Evolutionary conservation across 2,888 invertebrate species (phyloP), one percentile per base, ranked within the genome.

Genomic region (Junonia oenone): DNA sequence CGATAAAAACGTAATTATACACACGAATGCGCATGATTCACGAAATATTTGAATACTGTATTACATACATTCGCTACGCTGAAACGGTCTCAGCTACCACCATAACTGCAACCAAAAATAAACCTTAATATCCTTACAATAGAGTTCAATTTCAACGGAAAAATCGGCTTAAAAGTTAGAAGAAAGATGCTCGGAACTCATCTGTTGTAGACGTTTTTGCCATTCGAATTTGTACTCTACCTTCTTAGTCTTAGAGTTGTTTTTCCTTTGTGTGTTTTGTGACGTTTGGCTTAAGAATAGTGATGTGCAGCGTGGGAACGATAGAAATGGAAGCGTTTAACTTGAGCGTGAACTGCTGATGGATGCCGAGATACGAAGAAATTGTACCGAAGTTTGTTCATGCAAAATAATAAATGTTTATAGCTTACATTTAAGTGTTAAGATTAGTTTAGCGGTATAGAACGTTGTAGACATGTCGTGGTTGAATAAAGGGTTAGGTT

Each of bases 231-330:
- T 63, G 6, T 55, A 59, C 50, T 56, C 58, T 63, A 66, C n/a
- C n/a, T n/a, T n/a, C n/a, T n/a, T n/a, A 31, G 1, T 1, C 0
- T 1, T 26, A 73, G 63, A 65, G 70, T 69, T 66, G 52, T 40
- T 65, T 70, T 73, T 71, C 37, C 50, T 19, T 54, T 66, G 63
- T 17, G 2, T 51, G 59, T 64, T 58, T 66, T 70, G 68, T 72
- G 75, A 77, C 70, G 75, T 76, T 73, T 68, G 67, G 69, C 63
- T 46, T 57, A 62, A 65, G 65, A 72, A 69, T 72, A 68, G 76
- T 81, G 83, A 83, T 81, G 81, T 77, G 73, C 75, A 71, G 73
- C 87, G 87, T 88, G 87, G 87, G 87, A 88, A 87, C 81, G 71
- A 73, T 77, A 73, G 64, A 63, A 67, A 71, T 81, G 75, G 80